Conservation (phyloP, 2,888 invertebrate species). For the Mimas tiliae region DNA sequence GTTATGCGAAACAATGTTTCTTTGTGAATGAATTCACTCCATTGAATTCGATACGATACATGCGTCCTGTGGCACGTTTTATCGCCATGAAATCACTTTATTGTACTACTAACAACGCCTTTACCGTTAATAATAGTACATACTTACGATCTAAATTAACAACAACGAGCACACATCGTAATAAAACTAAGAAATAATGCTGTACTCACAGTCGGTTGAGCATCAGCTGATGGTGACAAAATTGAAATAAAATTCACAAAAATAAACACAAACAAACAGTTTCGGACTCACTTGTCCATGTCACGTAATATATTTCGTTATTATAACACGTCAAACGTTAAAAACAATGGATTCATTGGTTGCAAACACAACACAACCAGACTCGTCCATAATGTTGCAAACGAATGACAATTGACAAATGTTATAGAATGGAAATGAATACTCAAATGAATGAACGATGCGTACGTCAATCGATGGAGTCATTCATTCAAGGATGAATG, state of each 20-base stretch:
- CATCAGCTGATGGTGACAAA: conserved; percentile 43
- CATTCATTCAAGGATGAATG: too few species aligned
- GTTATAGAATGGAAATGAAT: too few species aligned
- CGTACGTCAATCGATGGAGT: too few species aligned
- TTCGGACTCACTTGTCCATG: conserved; percentile 44
- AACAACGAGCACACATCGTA: not conserved
- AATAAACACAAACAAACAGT: conserved; percentile 41
- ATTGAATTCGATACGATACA: not conserved
- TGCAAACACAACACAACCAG: conserved; percentile 34
- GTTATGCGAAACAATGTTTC: conserved; percentile 2
- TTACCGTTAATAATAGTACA: not conserved
- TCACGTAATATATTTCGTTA: conserved; percentile 39
- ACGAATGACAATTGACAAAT: conserved; percentile 12
- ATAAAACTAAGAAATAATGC: conserved; percentile 14
- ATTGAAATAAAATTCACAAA: conserved; percentile 42
- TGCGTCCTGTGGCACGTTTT: not conserved
- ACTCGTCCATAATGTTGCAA: conserved; percentile 31
- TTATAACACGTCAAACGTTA: conserved; percentile 36
- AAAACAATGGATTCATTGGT: conserved; percentile 37
- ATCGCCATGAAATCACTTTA: not conserved
- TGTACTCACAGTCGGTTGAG: conserved; percentile 38
- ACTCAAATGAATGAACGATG: too few species aligned
- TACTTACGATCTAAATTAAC: not conserved
- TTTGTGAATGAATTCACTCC: not conserved
- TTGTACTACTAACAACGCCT: not conserved